Evolutionary conservation across 2,113 vertebrate species (phyloP).

Genomic region (Tachysurus vachellii): DNA sequence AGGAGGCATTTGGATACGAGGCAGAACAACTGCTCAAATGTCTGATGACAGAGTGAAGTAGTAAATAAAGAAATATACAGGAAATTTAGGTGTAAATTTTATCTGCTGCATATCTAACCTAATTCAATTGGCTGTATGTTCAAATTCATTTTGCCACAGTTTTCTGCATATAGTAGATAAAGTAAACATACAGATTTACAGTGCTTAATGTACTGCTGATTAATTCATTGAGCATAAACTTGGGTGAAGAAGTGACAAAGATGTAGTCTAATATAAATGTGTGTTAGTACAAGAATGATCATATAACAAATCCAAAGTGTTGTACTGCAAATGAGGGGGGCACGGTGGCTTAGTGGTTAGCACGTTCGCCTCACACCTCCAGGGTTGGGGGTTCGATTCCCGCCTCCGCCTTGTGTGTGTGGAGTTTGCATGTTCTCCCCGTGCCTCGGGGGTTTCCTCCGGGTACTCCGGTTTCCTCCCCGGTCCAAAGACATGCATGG

Average conservation of each 20-base stretch:
- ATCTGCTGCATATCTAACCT: neutral
- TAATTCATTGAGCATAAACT: neutral
- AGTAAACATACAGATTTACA: neutral
- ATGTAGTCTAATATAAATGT: neutral
- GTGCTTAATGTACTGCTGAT: neutral
- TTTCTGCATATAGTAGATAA: neutral
- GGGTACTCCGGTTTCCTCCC: too few relatives aligned
- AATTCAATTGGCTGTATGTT: neutral
- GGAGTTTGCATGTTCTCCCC: too few relatives aligned
- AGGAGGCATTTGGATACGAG: slow-evolving; percentile 5
- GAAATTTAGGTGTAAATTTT: neutral
- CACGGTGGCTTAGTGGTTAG: too few relatives aligned
- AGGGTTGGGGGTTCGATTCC: too few relatives aligned
- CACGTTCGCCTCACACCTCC: too few relatives aligned
- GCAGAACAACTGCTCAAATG: neutral
- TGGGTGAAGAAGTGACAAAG: neutral
- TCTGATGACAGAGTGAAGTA: neutral
- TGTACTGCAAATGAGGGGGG: neutral
- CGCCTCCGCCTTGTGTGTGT: too few relatives aligned
- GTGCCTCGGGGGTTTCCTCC: too few relatives aligned
- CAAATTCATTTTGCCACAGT: neutral
- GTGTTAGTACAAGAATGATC: neutral
- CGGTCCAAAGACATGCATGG: too few relatives aligned
- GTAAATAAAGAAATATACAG: neutral
- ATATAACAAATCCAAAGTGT: neutral